phyloP scores from a whole-genome alignment of 2,113 vertebrate species.

The Pithys albifrons region DNA sequence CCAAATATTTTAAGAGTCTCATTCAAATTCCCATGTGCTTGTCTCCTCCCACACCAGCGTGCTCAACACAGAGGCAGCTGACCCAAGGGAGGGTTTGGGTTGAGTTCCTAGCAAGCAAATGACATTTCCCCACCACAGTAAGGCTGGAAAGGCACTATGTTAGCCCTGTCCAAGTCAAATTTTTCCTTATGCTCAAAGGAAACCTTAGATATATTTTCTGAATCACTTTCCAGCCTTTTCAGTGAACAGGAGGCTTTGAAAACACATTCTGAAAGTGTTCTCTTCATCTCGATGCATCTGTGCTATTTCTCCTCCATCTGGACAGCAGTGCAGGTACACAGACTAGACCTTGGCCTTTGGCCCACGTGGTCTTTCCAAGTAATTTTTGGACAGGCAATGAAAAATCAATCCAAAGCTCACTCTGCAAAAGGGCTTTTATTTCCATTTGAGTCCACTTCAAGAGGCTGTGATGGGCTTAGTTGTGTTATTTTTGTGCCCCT shows the following conservation, averaged over 20 bases:
- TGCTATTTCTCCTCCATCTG: constrained; percentile 51
- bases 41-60: not conserved
- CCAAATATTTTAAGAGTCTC: not conserved
- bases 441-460: constrained; percentile 78
- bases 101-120: constrained; percentile 4
- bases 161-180: constrained; percentile 18
- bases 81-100: not conserved
- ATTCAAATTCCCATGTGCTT: not conserved
- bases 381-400: constrained; percentile 57
- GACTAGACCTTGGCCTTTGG: constrained; percentile 29
- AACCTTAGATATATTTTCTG: constrained; percentile 55
- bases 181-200: constrained; percentile 56
- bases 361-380: constrained; percentile 60
- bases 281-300: constrained; percentile 19
- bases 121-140: not conserved
- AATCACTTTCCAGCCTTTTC: constrained; percentile 7
- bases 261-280: constrained; percentile 21
- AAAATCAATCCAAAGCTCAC: constrained; percentile 66
- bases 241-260: constrained; percentile 39
- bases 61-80: not conserved
- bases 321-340: not conserved
- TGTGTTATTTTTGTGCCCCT: constrained; percentile 51
- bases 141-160: not conserved
- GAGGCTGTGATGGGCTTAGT: constrained; percentile 41
- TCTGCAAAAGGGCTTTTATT: constrained; percentile 73